These are phyloP conservation scores for Sipha flava DNA, from an alignment of 1,140 invertebrate species.

Conservation along the genomic window DNA sequence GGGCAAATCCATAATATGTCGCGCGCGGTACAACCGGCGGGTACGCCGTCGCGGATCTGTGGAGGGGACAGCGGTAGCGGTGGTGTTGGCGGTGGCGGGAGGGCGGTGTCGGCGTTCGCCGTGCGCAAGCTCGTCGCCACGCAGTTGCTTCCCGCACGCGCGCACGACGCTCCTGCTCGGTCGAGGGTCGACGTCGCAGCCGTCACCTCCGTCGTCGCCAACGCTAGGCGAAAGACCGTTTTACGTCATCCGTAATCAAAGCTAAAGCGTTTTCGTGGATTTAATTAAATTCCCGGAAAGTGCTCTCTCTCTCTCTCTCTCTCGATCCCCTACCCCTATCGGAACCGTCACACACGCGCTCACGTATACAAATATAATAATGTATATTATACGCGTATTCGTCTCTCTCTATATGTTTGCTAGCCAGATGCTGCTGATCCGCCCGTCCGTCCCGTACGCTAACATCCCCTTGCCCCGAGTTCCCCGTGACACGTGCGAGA, in stretches of 20 bases:
- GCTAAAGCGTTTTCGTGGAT: conserved; percentile 3
- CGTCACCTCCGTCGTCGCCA: neutral
- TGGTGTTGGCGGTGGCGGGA: neutral
- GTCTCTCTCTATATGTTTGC: too few species aligned
- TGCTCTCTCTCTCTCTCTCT: neutral
- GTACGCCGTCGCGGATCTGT: neutral
- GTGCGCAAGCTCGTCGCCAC: neutral
- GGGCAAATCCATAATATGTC: conserved; percentile 15
- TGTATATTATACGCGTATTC: too few species aligned
- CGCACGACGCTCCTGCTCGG: neutral
- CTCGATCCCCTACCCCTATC: neutral
- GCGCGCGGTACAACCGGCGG: neutral
- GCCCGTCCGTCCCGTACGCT: too few species aligned
- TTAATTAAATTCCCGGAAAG: conserved; percentile 9
- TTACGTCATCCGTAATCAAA: neutral
- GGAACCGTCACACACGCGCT: neutral
- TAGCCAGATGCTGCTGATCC: neutral
- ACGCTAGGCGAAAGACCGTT: too few species aligned
- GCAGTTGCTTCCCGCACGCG: too few species aligned
- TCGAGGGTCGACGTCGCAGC: neutral
- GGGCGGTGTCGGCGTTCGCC: neutral
- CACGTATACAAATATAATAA: neutral
- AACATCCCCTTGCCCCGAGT: too few species aligned
- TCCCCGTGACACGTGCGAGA: neutral
- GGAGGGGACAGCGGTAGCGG: too few species aligned